Evolutionary conservation across 1,140 invertebrate genomes (phyloP).

Genomic region (Caerostris extrusa): DNA sequence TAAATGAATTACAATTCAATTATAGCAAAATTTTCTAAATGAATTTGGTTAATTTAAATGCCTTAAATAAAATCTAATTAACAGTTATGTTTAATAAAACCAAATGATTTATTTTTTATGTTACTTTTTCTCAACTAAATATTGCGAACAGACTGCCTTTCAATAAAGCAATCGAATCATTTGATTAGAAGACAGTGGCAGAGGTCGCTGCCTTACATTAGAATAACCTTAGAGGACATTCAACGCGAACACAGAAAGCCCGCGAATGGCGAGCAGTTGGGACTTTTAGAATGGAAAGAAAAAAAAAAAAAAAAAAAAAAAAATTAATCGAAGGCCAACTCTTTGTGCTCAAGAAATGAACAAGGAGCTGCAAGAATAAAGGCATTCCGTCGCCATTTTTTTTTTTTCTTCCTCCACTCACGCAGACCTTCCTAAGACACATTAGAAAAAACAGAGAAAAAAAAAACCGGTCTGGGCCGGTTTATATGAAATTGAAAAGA

Average conservation of each 20-base stretch:
- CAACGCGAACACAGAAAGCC: background rate
- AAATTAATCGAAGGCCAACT: constrained; percentile 60
- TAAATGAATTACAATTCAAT: too few species aligned
- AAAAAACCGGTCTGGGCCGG: constrained; percentile 67
- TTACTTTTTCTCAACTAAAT: background rate
- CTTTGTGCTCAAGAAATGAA: constrained; percentile 47
- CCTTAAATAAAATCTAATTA: too few species aligned
- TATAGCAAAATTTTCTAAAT: too few species aligned
- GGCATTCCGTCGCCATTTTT: background rate
- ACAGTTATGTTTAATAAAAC: too few species aligned
- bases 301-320: background rate
- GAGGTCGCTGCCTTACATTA: constrained; percentile 49
- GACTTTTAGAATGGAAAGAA: background rate
- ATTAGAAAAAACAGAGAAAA: background rate
- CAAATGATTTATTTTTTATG: background rate
- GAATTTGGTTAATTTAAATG: too few species aligned
- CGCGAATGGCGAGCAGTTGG: constrained; percentile 28
- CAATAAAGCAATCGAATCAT: background rate
- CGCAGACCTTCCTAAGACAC: background rate
- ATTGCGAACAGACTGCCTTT: background rate
- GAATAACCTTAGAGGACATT: constrained; percentile 53
- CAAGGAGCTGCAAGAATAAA: constrained; percentile 23
- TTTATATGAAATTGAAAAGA: constrained; percentile 57
- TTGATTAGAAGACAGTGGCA: background rate
- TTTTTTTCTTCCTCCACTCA: constrained; percentile 30